Conservation (phyloP, 1,140 invertebrate species). For the Psix sp. region DNA sequence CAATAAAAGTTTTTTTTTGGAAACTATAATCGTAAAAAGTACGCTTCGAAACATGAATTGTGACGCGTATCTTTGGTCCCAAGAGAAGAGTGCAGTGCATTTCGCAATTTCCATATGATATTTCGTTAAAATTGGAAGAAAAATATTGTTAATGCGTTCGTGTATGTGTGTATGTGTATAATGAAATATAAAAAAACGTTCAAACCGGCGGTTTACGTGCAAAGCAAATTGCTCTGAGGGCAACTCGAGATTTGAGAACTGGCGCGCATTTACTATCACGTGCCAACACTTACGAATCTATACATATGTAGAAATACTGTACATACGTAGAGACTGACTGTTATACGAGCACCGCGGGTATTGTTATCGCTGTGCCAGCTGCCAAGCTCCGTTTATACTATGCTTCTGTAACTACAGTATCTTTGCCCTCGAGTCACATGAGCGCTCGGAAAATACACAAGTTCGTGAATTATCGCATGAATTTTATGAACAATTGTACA, state of each 20-base stretch:
- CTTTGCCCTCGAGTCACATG: slow-evolving; percentile 54
- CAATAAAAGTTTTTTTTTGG: slow-evolving; percentile 17
- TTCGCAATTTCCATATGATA: slow-evolving; percentile 43
- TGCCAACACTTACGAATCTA: slow-evolving; percentile 58
- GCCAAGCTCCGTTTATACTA: slow-evolving; percentile 63
- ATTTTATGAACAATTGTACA: slow-evolving; percentile 47
- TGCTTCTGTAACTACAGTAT: slow-evolving; percentile 57
- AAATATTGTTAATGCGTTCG: slow-evolving; percentile 40
- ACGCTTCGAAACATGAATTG: slow-evolving; percentile 31
- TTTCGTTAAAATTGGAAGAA: slow-evolving; percentile 53
- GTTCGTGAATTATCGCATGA: slow-evolving; percentile 41
- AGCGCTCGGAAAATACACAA: slow-evolving; percentile 40
- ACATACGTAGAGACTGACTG: slow-evolving; percentile 59
- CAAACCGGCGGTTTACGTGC: slow-evolving; percentile 43
- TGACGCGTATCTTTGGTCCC: slow-evolving; percentile 18
- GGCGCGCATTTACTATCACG: slow-evolving; percentile 51
- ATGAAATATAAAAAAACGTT: slow-evolving; percentile 56
- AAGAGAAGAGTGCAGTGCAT: slow-evolving; percentile 6
- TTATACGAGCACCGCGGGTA: slow-evolving; percentile 69
- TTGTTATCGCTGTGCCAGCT: slow-evolving; percentile 70
- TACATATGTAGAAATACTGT: slow-evolving; percentile 56
- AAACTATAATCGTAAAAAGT: slow-evolving; percentile 13
- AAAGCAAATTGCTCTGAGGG: slow-evolving; percentile 55
- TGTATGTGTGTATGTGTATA: slow-evolving; percentile 29
- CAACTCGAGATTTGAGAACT: slow-evolving; percentile 66